Evolutionary conservation across 2,113 vertebrate genomes (phyloP), one percentile per base, ranked within the genome.

Genomic region (Gopherus flavomarginatus): DNA sequence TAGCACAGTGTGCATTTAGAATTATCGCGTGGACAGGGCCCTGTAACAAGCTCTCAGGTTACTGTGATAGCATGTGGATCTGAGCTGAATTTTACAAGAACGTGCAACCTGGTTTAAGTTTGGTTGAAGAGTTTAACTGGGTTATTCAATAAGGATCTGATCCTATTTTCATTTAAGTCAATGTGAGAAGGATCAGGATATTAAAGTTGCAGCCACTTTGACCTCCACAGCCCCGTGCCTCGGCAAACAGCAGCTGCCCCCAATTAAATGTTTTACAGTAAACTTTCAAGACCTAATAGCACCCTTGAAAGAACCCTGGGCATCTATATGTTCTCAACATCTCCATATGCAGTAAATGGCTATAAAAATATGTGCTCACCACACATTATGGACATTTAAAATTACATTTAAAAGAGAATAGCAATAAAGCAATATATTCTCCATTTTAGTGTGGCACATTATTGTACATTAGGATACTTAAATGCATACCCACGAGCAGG

Each of bases 91-190:
- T 86, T 44, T 93, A 14, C 54, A 81, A 38, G 27, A 1, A 4
- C 27, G 38, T 84, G 38, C 38, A 84, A n/a, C 7, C 22, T 87
- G 38, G 14, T 78, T 88, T 53, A 44, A 17, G 6, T n/a, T 5
- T 59, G 0, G 0, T 83, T 92, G 78, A 35, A 14, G 2, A 8
- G 24, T n/a, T 38, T 72, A 19, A 72, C 1, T 9, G 19, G 8
- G 38, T n/a, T 3, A 77, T 91, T 87, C 52, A 81, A 12, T 27
- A 42, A 86, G 54, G 24, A 47, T 13, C 81, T 72, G 79, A 86
- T 59, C 81, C 31, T 29, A 35, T 19, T 85, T 11, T 0, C 0
- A 52, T n/a, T 69, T 21, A 35, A 0, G 0, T 50, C 5, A 1
- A 5, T 47, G 27, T n/a, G n/a, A 90, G 53, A 31, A 94, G 44